Percentiles rank a stretch among this genome's conserved stretches.
Conservation (phyloP, 2,797 vertebrate species). For the Apodemus agrarius region DNA sequence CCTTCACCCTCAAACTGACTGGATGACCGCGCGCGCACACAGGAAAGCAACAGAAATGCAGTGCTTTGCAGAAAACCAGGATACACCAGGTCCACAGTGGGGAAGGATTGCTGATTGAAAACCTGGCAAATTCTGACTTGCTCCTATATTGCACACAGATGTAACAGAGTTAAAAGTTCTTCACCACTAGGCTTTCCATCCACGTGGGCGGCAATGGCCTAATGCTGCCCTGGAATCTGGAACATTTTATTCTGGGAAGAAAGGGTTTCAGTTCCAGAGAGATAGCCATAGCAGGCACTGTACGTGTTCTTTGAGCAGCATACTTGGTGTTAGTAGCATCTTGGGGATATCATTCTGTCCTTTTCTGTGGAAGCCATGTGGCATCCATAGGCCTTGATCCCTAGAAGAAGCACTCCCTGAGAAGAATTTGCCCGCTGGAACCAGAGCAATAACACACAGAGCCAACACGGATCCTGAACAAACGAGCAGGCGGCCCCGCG, state of each 20-base stretch:
- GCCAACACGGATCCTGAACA: not conserved
- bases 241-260: not conserved
- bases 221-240: not conserved
- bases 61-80: not conserved
- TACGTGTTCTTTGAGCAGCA: not conserved
- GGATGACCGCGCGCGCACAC: not conserved
- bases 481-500: not conserved
- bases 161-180: not conserved
- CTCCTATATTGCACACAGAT: not conserved
- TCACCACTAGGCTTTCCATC: not conserved
- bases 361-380: not conserved
- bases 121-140: not conserved
- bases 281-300: not conserved
- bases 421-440: fast-evolving
- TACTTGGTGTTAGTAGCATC: fast-evolving
- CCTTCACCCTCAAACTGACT: not conserved
- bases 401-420: not conserved
- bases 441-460: not conserved
- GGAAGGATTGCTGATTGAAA: not conserved
- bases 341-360: not conserved
- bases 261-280: not conserved
- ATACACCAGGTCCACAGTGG: not conserved
- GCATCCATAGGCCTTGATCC: not conserved
- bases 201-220: not conserved
- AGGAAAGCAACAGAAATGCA: not conserved